Conservation (phyloP, 2,888 invertebrate genomes). For the Lasioglossum zephyrum region DNA sequence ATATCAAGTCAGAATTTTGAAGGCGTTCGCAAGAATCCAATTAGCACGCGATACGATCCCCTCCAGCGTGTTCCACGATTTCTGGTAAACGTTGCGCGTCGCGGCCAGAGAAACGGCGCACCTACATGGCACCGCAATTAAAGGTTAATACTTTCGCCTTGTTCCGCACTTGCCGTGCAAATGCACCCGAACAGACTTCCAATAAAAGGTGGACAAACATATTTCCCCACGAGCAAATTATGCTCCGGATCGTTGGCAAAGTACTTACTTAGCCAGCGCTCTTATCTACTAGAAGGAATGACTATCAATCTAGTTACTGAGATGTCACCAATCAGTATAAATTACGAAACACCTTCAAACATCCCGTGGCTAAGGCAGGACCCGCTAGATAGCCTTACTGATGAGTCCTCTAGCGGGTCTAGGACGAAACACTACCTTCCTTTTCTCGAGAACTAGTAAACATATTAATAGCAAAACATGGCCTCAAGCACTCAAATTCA, state of each 20-base stretch:
- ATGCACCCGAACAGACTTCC: constrained; percentile 1
- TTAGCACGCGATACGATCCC: constrained; percentile 55
- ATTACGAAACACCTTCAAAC: too few species aligned
- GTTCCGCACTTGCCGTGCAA: constrained; percentile 12
- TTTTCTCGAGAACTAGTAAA: too few species aligned
- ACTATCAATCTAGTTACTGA: too few species aligned
- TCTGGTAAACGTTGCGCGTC: constrained; percentile 48
- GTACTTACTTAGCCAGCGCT: neutral
- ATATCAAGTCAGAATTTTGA: constrained; percentile 49
- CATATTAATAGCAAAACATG: too few species aligned
- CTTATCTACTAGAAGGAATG: neutral
- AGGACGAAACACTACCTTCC: too few species aligned
- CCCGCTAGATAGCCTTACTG: too few species aligned
- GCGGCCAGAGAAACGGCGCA: constrained; percentile 54
- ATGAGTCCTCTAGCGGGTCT: too few species aligned
- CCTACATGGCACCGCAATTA: constrained; percentile 64
- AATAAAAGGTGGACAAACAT: constrained; percentile 11
- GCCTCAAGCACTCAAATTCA: too few species aligned
- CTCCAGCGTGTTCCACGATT: constrained; percentile 38
- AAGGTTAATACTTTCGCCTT: constrained; percentile 62
- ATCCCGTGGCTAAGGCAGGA: too few species aligned
- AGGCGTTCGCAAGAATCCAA: constrained; percentile 56
- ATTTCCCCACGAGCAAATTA: neutral
- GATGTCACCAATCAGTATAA: too few species aligned
- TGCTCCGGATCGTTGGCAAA: neutral